Evolutionary conservation across 2,888 invertebrate species (phyloP).

Genomic region (Stratiomys singularior): DNA sequence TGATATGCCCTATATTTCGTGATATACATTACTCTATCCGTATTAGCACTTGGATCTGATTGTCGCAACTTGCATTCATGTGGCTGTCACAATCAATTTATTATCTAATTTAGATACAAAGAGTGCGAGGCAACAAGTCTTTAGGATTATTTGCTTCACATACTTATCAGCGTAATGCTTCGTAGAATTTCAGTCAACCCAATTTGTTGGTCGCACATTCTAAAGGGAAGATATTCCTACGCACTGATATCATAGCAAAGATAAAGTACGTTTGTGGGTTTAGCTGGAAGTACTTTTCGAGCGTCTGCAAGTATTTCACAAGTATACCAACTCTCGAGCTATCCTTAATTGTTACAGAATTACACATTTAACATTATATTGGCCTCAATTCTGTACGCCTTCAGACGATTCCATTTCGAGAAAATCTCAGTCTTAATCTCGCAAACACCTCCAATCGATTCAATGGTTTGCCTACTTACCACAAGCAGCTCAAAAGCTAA

Average conservation of each 20-base stretch:
- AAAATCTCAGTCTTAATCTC: not conserved
- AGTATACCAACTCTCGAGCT: not conserved
- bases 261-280: no score
- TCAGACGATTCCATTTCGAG: not conserved
- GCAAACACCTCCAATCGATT: not conserved
- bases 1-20: no score
- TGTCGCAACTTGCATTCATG: not conserved
- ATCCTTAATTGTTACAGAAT: not conserved
- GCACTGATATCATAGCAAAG: no score
- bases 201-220: no score
- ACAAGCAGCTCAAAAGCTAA: not conserved
- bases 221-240: no score
- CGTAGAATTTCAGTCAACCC: no score
- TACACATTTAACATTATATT: not conserved
- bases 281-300: no score
- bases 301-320: not conserved
- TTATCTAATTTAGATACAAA: slow-evolving; percentile 2
- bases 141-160: no score
- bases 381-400: not conserved
- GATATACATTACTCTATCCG: no score
- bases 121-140: no score
- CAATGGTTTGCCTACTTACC: not conserved
- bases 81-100: slow-evolving; percentile 15
- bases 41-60: not conserved
- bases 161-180: no score